Conservation (phyloP, 1,140 invertebrate genomes). For the Mercenaria mercenaria region DNA sequence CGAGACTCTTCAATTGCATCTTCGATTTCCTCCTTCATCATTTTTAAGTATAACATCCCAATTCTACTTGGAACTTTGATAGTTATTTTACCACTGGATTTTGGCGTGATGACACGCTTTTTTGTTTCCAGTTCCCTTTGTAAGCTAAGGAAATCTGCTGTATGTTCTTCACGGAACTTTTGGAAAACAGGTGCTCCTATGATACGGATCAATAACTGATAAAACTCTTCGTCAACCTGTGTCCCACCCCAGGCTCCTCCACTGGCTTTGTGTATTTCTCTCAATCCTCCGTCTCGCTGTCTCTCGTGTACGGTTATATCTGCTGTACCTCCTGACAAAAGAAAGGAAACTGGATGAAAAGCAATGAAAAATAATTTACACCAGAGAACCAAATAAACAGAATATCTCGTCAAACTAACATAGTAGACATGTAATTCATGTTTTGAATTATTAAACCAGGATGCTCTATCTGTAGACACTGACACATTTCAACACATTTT, state of each 20-base stretch:
- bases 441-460: too few relatives aligned
- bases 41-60: background rate
- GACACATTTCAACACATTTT: too few relatives aligned
- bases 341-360: too few relatives aligned
- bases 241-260: slow-evolving; percentile 25
- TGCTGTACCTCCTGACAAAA: slow-evolving; percentile 33
- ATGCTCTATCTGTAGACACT: too few relatives aligned
- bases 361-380: too few relatives aligned
- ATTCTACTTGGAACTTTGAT: background rate
- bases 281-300: background rate
- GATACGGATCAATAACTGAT: background rate
- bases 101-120: background rate
- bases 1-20: background rate
- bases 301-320: slow-evolving; percentile 34
- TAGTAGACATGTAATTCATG: too few relatives aligned
- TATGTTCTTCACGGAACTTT: slow-evolving; percentile 7
- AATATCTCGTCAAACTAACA: too few relatives aligned
- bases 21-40: background rate
- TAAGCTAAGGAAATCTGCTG: background rate
- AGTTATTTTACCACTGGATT: background rate
- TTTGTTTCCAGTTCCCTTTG: slow-evolving; percentile 9
- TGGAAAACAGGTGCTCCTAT: background rate
- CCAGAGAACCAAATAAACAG: too few relatives aligned
- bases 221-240: background rate
- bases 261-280: slow-evolving; percentile 27